Evolutionary conservation across 2,888 invertebrate species (phyloP).

Genomic region (Tipula confusa): DNA sequence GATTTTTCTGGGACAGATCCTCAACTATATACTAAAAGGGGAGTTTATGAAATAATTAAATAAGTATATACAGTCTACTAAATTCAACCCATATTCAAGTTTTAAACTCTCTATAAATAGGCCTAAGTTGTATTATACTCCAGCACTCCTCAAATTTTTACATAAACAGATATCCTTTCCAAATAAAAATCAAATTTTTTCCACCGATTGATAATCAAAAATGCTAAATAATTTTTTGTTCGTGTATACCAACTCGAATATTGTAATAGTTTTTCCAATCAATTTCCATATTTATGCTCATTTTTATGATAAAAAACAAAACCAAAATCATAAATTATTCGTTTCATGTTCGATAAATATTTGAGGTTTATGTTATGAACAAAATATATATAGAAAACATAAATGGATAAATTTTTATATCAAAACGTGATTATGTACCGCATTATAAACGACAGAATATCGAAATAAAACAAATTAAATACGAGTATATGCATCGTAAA

Average conservation of each 20-base stretch:
- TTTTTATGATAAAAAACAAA: conserved; percentile 6
- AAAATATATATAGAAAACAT: too few species aligned
- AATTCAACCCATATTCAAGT: too few species aligned
- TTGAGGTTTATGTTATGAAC: background rate
- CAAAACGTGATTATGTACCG: conserved; percentile 7
- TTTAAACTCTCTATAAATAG: too few species aligned
- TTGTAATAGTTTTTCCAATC: conserved; percentile 25
- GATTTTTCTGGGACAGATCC: too few species aligned
- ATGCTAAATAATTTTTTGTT: background rate
- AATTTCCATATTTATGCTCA: background rate
- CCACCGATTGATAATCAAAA: background rate
- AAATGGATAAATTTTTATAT: background rate
- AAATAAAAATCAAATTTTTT: background rate
- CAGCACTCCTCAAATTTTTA: too few species aligned
- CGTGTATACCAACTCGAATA: background rate
- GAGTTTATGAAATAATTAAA: too few species aligned
- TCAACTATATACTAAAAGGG: too few species aligned
- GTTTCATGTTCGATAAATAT: background rate
- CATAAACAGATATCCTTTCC: too few species aligned
- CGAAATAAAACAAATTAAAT: background rate
- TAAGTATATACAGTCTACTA: too few species aligned
- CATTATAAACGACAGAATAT: background rate
- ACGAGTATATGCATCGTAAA: background rate
- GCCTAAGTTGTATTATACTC: too few species aligned
- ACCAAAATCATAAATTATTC: background rate